A percentile compares a stretch with the other conserved stretches of the same genome.
These are phyloP conservation scores for Crotophaga sulcirostris DNA, from an alignment of 2,113 vertebrate genomes.

Conservation along the genomic window DNA sequence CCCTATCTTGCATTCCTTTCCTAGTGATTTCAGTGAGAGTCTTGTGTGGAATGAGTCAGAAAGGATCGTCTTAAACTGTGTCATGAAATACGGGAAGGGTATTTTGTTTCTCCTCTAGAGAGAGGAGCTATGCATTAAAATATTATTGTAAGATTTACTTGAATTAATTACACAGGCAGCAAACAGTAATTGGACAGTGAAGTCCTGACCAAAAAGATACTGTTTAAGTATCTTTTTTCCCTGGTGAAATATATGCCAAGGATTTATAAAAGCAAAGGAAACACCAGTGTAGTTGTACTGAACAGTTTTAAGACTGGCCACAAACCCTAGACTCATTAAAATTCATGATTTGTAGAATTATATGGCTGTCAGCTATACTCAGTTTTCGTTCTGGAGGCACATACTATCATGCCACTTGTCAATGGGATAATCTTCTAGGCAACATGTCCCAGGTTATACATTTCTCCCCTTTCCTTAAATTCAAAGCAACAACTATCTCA, in stretches of 20 bases:
- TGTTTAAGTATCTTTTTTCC: not conserved
- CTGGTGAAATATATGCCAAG: not conserved
- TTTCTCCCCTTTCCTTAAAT: not conserved
- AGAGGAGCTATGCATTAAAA: not conserved
- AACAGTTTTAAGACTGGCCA: not conserved
- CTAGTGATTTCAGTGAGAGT: not conserved
- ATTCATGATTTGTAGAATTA: not conserved
- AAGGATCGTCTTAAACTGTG: not conserved
- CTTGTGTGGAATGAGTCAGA: not conserved
- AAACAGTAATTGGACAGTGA: not conserved
- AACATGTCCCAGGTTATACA: not conserved
- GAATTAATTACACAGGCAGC: not conserved
- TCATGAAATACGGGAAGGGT: not conserved
- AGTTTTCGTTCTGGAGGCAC: not conserved
- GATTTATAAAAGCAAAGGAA: not conserved
- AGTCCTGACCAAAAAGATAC: not conserved
- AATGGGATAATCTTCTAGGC: not conserved
- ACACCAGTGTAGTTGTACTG: not conserved
- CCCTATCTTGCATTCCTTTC: not conserved
- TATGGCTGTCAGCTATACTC: not conserved
- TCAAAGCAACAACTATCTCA: not conserved
- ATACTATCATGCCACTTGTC: not conserved
- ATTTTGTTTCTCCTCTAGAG: not conserved
- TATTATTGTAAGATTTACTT: not conserved
- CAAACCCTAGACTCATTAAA: not conserved